Percentiles rank a stretch among this genome's conserved stretches.
These are phyloP conservation scores for Lerista edwardsae DNA, from an alignment of 2,797 vertebrate genomes.

Conservation along the genomic window DNA sequence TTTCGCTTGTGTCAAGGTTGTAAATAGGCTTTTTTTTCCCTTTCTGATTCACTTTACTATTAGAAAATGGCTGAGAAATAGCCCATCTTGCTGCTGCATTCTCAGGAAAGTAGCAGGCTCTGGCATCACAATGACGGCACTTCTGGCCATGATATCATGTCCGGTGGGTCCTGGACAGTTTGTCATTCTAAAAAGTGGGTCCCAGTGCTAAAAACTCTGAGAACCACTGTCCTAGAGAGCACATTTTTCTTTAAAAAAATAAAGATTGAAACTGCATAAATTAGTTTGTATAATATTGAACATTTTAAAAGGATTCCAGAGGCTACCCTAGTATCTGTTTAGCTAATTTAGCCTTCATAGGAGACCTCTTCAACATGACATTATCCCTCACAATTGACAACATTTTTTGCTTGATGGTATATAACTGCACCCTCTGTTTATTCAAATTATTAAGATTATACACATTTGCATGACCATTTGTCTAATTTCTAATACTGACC, in stretches of 20 bases:
- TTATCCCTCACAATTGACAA: neutral
- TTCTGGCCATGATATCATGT: too few relatives aligned
- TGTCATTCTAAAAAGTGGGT: too few relatives aligned
- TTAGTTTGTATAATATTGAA: neutral
- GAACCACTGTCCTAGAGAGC: neutral
- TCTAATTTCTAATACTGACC: neutral
- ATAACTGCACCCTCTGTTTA: neutral
- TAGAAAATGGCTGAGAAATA: too few relatives aligned
- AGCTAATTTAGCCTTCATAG: neutral
- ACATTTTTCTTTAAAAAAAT: neutral
- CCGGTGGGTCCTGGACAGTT: too few relatives aligned
- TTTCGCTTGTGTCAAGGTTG: too few relatives aligned
- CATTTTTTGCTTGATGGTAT: neutral
- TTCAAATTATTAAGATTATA: neutral
- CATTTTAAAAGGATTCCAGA: neutral
- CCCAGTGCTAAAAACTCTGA: too few relatives aligned
- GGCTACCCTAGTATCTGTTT: neutral
- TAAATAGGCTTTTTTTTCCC: too few relatives aligned
- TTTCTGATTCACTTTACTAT: too few relatives aligned
- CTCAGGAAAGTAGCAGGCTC: too few relatives aligned
- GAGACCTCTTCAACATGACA: too few relatives aligned
- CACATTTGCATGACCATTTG: neutral
- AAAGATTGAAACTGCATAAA: neutral
- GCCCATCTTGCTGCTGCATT: too few relatives aligned
- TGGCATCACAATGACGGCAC: too few relatives aligned